Conservation (phyloP, 2,888 invertebrate species). For the Tinea pellionella region DNA sequence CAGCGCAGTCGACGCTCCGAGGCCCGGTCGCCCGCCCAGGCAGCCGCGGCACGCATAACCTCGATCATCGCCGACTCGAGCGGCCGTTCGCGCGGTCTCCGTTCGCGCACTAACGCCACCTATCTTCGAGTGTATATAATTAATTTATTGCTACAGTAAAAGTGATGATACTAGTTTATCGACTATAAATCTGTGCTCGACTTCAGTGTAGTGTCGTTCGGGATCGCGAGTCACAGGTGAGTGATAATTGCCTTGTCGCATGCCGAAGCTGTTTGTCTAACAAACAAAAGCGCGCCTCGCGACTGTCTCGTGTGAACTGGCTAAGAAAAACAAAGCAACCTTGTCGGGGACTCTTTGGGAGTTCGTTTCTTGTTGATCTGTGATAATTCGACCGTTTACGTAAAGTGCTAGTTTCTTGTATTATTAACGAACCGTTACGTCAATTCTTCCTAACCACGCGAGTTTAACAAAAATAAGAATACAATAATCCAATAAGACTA, state of each 20-base stretch:
- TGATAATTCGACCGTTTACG: slow-evolving; percentile 30
- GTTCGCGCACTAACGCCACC: slow-evolving; percentile 26
- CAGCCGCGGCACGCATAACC: slow-evolving; percentile 32
- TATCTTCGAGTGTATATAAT: slow-evolving; percentile 50
- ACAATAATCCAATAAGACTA: not conserved
- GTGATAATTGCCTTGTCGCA: slow-evolving; percentile 62
- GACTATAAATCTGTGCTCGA: slow-evolving; percentile 58
- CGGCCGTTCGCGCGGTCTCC: slow-evolving; percentile 38
- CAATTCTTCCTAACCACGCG: not conserved
- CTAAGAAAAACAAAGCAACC: slow-evolving; percentile 26
- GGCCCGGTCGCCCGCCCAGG: slow-evolving; percentile 56
- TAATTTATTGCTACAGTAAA: slow-evolving; percentile 63
- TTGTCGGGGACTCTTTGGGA: slow-evolving; percentile 41
- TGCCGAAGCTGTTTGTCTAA: slow-evolving; percentile 37
- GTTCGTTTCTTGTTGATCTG: slow-evolving; percentile 36
- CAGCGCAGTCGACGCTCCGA: slow-evolving; percentile 17
- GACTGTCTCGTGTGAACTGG: slow-evolving; percentile 26
- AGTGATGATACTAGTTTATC: slow-evolving; percentile 67
- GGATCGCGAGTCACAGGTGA: slow-evolving; percentile 63
- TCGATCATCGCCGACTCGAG: slow-evolving; percentile 44
- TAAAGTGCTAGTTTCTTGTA: slow-evolving; percentile 7
- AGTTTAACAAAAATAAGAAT: no score
- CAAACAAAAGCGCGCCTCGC: slow-evolving; percentile 31
- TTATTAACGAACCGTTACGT: slow-evolving; percentile 1
- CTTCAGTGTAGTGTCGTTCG: slow-evolving; percentile 38